Base-by-base conservation (phyloP, 2,888 invertebrate species). In the Pammene fasciana region DNA sequence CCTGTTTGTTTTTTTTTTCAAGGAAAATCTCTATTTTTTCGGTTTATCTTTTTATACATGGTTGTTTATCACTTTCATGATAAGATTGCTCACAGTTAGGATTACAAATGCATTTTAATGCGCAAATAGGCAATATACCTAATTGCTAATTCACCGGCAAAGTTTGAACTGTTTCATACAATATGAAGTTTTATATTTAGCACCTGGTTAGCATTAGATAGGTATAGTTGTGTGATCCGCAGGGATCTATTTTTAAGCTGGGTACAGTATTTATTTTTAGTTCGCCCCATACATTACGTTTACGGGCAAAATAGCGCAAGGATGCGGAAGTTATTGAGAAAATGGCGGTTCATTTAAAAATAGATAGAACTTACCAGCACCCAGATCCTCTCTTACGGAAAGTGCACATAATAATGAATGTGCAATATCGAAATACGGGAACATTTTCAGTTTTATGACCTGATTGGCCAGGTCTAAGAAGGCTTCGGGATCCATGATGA, bases 391-490 rank as follows among this genome's bases (percentile, higher is more conserved):
- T 83, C 98, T 94, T 76, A 99, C 98, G 81, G 97, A 97, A 80
- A 99, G 94, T 84, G 99, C 98, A 93, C 98, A 98, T 79, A 99
- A 93, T 81, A 98, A 94, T 90, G 97, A 98, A 93, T 99, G 99
- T 78, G 99, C 99, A 82, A 99, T 96, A 89, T 99, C 99, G 92
- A 99, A 99, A 94, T 99, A 99, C 67, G 99, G 99, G 87, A 97
- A 99, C 99, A 99, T 99, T 94, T 99, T 99, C 79, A 99, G 94
- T 92, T 99, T 98, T 80, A 98, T 98, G 94, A 99, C 98, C 95
- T 98, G 97, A 93, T 99, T 99, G 93, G 99, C 99, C 94, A 99
- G 95, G 92, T 99, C 98, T 86, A 99, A 94, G 93, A 99, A 98
- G 75, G 98, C 96, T 94, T 98, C 98, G 87, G 98, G 97, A 95